phyloP scores from a whole-genome alignment of 2,113 vertebrate species.

The Falcunculus frontatus region DNA sequence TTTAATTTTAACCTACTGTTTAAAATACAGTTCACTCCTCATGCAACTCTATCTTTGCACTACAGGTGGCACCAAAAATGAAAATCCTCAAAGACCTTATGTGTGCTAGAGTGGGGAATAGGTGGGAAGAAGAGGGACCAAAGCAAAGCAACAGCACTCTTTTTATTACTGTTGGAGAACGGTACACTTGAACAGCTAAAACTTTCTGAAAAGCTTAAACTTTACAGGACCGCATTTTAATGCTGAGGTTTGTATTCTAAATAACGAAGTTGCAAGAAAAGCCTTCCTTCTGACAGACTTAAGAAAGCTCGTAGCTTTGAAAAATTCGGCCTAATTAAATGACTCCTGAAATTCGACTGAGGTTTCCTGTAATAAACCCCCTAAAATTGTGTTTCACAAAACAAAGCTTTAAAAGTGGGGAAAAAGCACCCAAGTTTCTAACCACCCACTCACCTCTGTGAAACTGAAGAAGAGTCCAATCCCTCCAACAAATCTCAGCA shows the following conservation, averaged over 20 bases:
- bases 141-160: neutral
- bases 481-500: conserved; percentile 88
- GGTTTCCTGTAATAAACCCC: neutral
- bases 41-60: neutral
- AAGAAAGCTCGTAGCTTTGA: neutral
- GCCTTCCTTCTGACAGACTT: neutral
- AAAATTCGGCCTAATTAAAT: neutral
- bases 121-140: neutral
- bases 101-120: accelerated
- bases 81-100: neutral
- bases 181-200: neutral
- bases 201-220: neutral
- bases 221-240: neutral
- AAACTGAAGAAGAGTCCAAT: conserved; percentile 98
- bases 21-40: neutral
- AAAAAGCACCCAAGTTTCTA: neutral
- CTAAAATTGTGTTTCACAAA: neutral
- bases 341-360: neutral
- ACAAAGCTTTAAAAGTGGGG: neutral
- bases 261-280: neutral
- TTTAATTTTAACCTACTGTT: neutral
- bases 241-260: neutral
- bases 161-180: neutral
- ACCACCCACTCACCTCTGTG: conserved; percentile 81
- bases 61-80: neutral